These are phyloP conservation scores for Chrysotoxum bicinctum DNA, from an alignment of 2,888 invertebrate species.

Conservation along the genomic window DNA sequence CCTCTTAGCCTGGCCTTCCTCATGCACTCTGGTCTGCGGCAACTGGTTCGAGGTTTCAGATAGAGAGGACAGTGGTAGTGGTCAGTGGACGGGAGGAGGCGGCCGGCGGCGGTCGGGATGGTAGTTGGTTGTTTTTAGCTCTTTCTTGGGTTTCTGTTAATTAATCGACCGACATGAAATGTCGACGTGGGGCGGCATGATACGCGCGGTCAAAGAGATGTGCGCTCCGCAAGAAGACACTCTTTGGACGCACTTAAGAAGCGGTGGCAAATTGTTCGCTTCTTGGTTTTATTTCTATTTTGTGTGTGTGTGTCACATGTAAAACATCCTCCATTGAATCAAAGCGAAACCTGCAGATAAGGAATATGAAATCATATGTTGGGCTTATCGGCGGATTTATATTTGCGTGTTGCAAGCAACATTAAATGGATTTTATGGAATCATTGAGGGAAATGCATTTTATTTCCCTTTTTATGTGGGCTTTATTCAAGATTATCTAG, in stretches of 20 bases:
- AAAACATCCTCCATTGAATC: constrained; percentile 62
- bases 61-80: not conserved
- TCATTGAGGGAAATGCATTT: constrained; percentile 15
- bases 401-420: constrained; percentile 49
- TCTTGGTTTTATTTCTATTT: constrained; percentile 21
- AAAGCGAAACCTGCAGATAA: constrained; percentile 38
- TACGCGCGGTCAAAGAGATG: constrained; percentile 68
- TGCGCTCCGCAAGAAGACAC: constrained; percentile 30
- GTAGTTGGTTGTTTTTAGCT: constrained; percentile 61
- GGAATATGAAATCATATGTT: constrained; percentile 64
- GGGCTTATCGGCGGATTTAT: constrained; percentile 60
- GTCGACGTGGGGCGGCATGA: constrained; percentile 71
- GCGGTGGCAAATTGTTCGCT: constrained; percentile 69
- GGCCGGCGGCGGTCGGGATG: not conserved
- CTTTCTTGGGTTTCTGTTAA: constrained; percentile 71
- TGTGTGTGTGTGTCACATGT: constrained; percentile 54
- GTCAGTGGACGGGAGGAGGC: not conserved
- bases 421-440: constrained; percentile 40
- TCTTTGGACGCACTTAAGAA: constrained; percentile 66
- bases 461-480: not conserved
- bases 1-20: not conserved
- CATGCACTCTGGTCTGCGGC: not conserved
- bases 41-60: constrained; percentile 49
- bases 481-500: not conserved
- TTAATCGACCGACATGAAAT: constrained; percentile 73